Evolutionary conservation across 2,113 vertebrate species (phyloP), one percentile per base, ranked within the genome.

Genomic region (Dendrocopos noguchii): DNA sequence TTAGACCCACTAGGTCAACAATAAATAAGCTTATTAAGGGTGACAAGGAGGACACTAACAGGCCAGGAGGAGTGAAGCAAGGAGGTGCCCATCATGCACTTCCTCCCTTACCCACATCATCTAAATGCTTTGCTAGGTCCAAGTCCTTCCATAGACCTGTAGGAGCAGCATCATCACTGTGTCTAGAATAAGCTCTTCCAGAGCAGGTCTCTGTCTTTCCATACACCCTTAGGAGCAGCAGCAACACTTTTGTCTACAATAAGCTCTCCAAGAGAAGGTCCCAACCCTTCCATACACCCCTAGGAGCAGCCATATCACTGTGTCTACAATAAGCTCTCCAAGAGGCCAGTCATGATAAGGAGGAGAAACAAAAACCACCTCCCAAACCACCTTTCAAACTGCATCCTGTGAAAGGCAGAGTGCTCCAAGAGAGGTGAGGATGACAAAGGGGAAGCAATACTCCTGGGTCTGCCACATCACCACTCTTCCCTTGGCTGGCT

Each of bases 1-100:
- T 65, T 75, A 57, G 87, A 34, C 39, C 56, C 72, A 25, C 44
- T 24, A 61, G n/a, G 33, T 74, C 68, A 91, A 92, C 27, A 91
- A 94, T 86, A 90, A 92, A 87, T 77, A 92, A 87, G n/a, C 53
- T 84, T 66, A 60, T 64, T 60, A 80, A 91, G 66, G 44, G 33
- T 28, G 84, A 77, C 17, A 25, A 79, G 57, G 80, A 85, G 3
- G 59, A 67, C 9, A 28, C 36, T n/a, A 61, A 66, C 2, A 2
- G 47, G 18, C 57, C 47, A 71, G 72, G 28, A 55, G 61, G 75
- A 87, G 75, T 42, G 60, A 47, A 91, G 19, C 8, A 63, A 10
- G 2, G 3, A 90, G 77, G 50, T 39, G 57, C n/a, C 22, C 8
- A 16, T 42, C 46, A 84, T 5, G 67, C 36, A 31, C 57, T 2